Base-by-base conservation (phyloP, 1,140 invertebrate genomes). In the Hyposmocoma kahamanoa region DNA sequence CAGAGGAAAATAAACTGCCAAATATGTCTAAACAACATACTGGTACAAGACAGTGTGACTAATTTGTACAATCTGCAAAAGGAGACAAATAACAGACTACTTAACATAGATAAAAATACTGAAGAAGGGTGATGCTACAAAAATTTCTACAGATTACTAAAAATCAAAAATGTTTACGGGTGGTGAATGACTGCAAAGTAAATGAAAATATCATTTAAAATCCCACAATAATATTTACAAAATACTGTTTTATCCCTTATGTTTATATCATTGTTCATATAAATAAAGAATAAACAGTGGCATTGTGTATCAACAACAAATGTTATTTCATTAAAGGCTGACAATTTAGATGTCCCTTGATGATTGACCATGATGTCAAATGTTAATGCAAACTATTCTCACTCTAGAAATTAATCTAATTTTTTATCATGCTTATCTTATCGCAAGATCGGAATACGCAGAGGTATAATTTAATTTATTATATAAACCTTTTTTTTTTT, bases 51-150 rank as follows among this genome's bases (percentile, higher is more conserved):
- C 18, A 77, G 72, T 56, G 50, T 79, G 43, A 62, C 56, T 5
- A 80, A 79, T 57, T 63, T 84, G 45, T 68, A 61, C 34, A 82
- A 84, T 53, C 45, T 46, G 42, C 78, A 84, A 58, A 67, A 67
- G 43, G 72, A 75, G 30, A 70, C 59, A 48, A 82, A 82, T 56
- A 53, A 66, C 45, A 34, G 47, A 38, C 24, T 8, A 34, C 3
- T 10, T n/a, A 15, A 10, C 13, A 34, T 34, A 8, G n/a, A 8
- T 11, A 6, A 6, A 6, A 26, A 26, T 26, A 26, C 5, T 26
- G 24, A 11, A 5, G 5, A 26, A 5, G 5, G 24, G 5, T 11
- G 11, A 26, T 26, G 24, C 11, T 11, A 6, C 24, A 6, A 11
- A 26, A 6, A 26, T 26, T 26, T 26, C 5, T 26, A 26, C 5